Evolutionary conservation across 2,888 invertebrate genomes (phyloP), one percentile per base, ranked within the genome.

Genomic region (Hirudinaria manillensis): DNA sequence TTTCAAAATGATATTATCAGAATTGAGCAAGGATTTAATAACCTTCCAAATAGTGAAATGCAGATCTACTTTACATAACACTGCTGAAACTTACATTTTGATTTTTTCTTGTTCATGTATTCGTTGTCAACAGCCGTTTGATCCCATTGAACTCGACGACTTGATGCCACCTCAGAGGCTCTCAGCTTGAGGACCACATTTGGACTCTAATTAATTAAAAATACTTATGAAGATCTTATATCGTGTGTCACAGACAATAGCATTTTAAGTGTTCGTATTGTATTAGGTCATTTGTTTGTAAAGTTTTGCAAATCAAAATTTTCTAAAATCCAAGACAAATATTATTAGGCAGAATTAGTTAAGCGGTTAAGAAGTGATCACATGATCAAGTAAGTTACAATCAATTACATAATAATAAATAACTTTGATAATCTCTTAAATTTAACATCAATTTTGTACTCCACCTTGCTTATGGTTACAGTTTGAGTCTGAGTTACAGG

Each of bases 41-140:
- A 68, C 16, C 10, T 68, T 68, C n/a, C 34, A 1, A 16, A 61
- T n/a, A n/a, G 61, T 16, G 56, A 16, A 24, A 3, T 56, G 13
- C 24, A 61, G n/a, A 72, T 36, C n/a, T 56, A 36, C 2, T 21
- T 56, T 6, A 53, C 27, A 70, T 70, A 34, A 70, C n/a, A 36
- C n/a, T 45, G 10, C 3, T 71, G 29, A 72, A n/a, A 86, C 90
- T 89, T 87, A 94, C 96, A 96, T 89, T 96, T 97, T 34, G 96
- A 96, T 86, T 96, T 96, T 86, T 94, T 95, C 85, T 92, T 93
- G 83, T 93, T 92, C 91, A 96, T 89, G 83, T 93, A 87, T 85
- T 97, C 96, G 86, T 97, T 96, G 86, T 97, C 96, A 21, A 97
- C 91, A 0, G 95, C 94, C 80, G 91, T 93, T 77, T 90, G 90